phyloP scores from a whole-genome alignment of 2,888 invertebrate species.

The Masnerella sp. region DNA sequence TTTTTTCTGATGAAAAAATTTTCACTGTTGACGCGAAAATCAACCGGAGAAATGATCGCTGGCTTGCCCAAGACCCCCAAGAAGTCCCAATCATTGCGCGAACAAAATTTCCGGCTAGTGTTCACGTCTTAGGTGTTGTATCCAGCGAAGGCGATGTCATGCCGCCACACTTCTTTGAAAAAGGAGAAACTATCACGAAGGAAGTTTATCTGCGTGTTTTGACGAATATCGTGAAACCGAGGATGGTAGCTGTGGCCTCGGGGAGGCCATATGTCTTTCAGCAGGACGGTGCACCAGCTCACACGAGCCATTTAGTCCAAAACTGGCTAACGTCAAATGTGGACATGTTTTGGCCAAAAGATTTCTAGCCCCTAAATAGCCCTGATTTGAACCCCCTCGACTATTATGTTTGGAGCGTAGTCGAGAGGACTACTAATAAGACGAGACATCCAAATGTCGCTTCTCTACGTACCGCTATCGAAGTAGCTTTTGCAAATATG shows the following conservation, averaged over 20 bases:
- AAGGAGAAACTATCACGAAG: background rate
- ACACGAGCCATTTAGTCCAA: constrained; percentile 6
- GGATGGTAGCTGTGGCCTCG: constrained; percentile 4
- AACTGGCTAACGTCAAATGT: too few relatives aligned
- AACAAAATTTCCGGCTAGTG: constrained; percentile 8
- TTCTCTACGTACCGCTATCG: background rate
- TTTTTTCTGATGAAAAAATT: constrained; percentile 7
- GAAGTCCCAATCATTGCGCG: constrained; percentile 2
- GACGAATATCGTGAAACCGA: background rate
- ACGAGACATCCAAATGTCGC: background rate
- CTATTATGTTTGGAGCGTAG: constrained; percentile 1
- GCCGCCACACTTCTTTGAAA: constrained; percentile 6
- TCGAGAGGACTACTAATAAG: background rate
- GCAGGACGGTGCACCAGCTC: constrained; percentile 3
- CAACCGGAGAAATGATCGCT: constrained; percentile 12
- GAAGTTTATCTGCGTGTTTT: constrained; percentile 2
- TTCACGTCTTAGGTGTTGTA: background rate
- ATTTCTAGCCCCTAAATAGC: background rate
- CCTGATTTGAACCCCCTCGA: background rate
- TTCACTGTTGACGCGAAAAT: constrained; percentile 20
- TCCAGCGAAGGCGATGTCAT: constrained; percentile 1
- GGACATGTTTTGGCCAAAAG: too few relatives aligned
- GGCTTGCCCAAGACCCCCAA: constrained; percentile 7
- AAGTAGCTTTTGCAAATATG: background rate
- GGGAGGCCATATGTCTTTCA: constrained; percentile 3